These are phyloP conservation scores for Horisme vitalbata DNA, from an alignment of 2,888 invertebrate species.

Conservation along the genomic window DNA sequence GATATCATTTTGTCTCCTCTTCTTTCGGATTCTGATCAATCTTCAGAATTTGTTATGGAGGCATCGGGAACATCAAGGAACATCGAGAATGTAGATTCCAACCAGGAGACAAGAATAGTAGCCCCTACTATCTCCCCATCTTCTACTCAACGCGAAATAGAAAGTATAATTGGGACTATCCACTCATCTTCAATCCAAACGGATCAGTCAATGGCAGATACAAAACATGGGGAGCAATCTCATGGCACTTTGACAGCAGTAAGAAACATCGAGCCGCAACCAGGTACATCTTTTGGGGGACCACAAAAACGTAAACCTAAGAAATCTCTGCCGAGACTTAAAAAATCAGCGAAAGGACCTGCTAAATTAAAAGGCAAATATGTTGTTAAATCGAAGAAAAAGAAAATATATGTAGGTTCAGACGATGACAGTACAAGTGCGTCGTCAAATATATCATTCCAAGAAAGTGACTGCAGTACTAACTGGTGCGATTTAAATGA, in stretches of 20 bases:
- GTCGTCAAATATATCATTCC: constrained; percentile 19
- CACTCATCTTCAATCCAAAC: constrained; percentile 11
- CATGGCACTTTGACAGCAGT: constrained; percentile 19
- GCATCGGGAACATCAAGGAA: constrained; percentile 4
- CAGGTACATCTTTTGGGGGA: constrained; percentile 21
- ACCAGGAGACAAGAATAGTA: constrained; percentile 11
- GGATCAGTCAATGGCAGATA: constrained; percentile 17
- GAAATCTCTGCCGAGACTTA: constrained; percentile 21
- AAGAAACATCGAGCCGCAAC: constrained; percentile 20
- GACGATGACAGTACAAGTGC: constrained; percentile 18
- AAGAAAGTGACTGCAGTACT: constrained; percentile 18
- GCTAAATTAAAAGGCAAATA: constrained; percentile 17
- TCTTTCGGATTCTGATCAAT: constrained; percentile 10
- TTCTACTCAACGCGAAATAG: constrained; percentile 10
- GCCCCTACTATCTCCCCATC: constrained; percentile 14
- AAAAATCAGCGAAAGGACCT: constrained; percentile 16
- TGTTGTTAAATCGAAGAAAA: constrained; percentile 17
- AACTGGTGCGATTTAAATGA: constrained; percentile 18
- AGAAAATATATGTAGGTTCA: constrained; percentile 14
- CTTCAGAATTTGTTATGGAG: constrained; percentile 8
- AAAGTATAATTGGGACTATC: constrained; percentile 16
- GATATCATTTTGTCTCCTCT: constrained; percentile 2
- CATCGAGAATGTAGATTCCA: constrained; percentile 13
- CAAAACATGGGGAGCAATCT: constrained; percentile 17
- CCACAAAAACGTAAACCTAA: constrained; percentile 19